Evolutionary conservation across 2,113 vertebrate species (phyloP).

Genomic region (Petroica traversi): DNA sequence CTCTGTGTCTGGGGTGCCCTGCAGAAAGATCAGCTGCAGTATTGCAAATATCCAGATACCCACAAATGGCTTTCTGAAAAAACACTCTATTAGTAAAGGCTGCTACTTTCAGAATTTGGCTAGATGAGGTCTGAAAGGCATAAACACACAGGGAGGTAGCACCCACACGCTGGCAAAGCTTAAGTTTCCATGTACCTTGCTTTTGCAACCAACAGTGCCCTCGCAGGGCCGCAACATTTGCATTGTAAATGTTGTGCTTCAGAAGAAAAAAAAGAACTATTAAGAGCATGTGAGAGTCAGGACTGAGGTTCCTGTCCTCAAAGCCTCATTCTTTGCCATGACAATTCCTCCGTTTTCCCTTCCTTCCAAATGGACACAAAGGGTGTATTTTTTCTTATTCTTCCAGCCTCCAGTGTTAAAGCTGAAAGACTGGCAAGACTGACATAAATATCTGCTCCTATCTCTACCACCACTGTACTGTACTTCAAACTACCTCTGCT

Average conservation of each 20-base stretch:
- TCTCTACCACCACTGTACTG: not conserved
- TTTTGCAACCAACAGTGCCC: not conserved
- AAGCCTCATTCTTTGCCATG: not conserved
- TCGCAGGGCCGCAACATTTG: not conserved
- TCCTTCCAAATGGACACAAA: not conserved
- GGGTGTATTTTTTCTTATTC: not conserved
- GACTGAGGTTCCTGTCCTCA: not conserved
- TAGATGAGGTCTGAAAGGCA: not conserved
- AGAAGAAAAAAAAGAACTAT: not conserved
- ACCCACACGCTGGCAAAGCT: fast-evolving
- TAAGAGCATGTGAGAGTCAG: not conserved
- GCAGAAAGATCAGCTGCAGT: not conserved
- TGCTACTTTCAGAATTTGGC: not conserved
- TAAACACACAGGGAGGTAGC: not conserved
- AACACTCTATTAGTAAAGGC: not conserved
- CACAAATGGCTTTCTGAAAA: not conserved
- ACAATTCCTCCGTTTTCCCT: not conserved
- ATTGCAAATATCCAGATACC: not conserved
- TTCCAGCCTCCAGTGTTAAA: not conserved
- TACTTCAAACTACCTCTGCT: slow-evolving; percentile 14
- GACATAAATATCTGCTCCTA: not conserved
- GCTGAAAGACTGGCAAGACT: not conserved
- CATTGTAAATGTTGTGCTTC: not conserved
- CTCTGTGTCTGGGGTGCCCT: not conserved
- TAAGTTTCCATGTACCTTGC: not conserved